Percentiles rank a stretch among this genome's conserved stretches.
phyloP scores from a whole-genome alignment of 30 jellyfish, hydroid and myxozoan genomes.

The Aurelia sp. region DNA sequence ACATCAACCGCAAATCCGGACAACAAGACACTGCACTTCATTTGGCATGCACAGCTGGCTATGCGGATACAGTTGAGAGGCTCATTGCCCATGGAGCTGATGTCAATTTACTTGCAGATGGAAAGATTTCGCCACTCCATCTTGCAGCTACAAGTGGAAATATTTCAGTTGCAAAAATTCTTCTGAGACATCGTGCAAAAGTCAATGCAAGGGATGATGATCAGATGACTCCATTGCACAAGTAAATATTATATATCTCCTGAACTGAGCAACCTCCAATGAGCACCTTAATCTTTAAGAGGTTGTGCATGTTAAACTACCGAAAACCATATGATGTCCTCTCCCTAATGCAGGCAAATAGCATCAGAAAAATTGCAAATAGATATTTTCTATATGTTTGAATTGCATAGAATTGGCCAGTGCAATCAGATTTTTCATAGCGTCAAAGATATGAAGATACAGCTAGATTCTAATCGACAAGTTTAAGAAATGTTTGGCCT shows the following conservation, averaged over 20 bases:
- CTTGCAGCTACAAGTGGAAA: slow-evolving; percentile 94
- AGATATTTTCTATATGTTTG: too few relatives aligned
- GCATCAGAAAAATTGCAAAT: too few relatives aligned
- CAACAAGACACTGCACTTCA: slow-evolving; percentile 92
- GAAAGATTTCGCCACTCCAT: slow-evolving; percentile 85
- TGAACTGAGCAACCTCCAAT: too few relatives aligned
- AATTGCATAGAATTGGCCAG: too few relatives aligned
- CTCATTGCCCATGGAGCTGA: slow-evolving; percentile 88
- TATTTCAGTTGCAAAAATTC: slow-evolving; percentile 47
- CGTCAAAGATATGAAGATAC: too few relatives aligned
- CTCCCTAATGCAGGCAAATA: too few relatives aligned
- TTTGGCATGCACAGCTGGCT: slow-evolving; percentile 93
- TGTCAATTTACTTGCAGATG: slow-evolving; percentile 84
- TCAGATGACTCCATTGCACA: slow-evolving; percentile 91
- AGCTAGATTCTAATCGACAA: too few relatives aligned
- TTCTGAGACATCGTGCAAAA: slow-evolving; percentile 67
- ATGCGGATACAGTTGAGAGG: slow-evolving; percentile 69
- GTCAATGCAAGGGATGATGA: slow-evolving; percentile 85
- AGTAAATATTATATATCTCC: slow-evolving; percentile 23
- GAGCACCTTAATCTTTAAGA: too few relatives aligned
- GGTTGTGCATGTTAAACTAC: too few relatives aligned
- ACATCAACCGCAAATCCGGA: slow-evolving; percentile 54
- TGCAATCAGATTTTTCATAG: too few relatives aligned
- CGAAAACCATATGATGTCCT: too few relatives aligned
- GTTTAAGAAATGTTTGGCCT: too few relatives aligned